phyloP scores from a whole-genome alignment of 2,797 vertebrate genomes.

The Macroramphosus scolopax region DNA sequence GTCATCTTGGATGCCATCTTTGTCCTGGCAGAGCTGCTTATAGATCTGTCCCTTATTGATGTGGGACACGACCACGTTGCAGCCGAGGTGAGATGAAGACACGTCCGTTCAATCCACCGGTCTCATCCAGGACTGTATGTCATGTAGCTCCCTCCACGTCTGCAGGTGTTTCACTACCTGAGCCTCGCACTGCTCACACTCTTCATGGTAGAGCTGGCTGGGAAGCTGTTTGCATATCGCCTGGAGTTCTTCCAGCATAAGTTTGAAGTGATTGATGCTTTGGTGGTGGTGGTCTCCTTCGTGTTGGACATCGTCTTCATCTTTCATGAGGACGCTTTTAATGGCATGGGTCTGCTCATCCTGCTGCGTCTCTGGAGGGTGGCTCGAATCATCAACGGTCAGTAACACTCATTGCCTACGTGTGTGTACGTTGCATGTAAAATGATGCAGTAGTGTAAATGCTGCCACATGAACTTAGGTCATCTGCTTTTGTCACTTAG shows the following conservation, averaged over 20 bases:
- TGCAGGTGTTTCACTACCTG: slow-evolving; percentile 90
- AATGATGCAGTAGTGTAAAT: no score
- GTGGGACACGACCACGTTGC: slow-evolving; percentile 75
- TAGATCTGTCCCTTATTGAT: slow-evolving; percentile 87
- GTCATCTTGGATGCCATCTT: slow-evolving; percentile 90
- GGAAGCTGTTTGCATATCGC: slow-evolving; percentile 87
- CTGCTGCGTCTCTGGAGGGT: slow-evolving; percentile 95
- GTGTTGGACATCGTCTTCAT: slow-evolving; percentile 85
- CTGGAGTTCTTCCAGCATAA: slow-evolving; percentile 93
- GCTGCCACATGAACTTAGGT: no score
- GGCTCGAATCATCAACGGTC: slow-evolving; percentile 93
- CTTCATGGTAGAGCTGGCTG: slow-evolving; percentile 88
- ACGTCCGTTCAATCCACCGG: background rate
- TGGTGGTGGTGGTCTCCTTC: slow-evolving; percentile 89
- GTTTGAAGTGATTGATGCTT: slow-evolving; percentile 91
- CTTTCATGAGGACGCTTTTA: slow-evolving; percentile 83
- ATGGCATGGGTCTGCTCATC: slow-evolving; percentile 88
- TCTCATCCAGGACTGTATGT: no score
- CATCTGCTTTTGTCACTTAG: no score
- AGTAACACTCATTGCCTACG: slow-evolving; percentile 2
- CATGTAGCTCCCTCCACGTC: background rate
- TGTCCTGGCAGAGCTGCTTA: slow-evolving; percentile 88
- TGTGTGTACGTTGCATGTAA: no score
- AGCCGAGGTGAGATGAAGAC: slow-evolving; percentile 74
- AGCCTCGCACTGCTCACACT: slow-evolving; percentile 88